These are phyloP conservation scores for Epinotia demarniana DNA, from an alignment of 2,888 invertebrate genomes.

Conservation along the genomic window DNA sequence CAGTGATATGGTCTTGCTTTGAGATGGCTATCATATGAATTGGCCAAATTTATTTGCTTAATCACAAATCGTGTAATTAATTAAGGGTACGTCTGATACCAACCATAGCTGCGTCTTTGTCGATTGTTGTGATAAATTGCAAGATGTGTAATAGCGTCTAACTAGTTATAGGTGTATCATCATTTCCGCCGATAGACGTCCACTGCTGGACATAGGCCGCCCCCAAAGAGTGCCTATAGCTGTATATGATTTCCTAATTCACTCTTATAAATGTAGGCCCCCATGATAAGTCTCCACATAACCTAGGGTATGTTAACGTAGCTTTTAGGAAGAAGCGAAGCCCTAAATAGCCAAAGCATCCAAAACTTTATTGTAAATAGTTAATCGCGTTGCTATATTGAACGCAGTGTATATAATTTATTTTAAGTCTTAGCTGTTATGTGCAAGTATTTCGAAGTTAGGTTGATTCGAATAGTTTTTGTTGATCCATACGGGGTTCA, in stretches of 20 bases:
- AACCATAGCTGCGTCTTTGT: no score
- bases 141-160: background rate
- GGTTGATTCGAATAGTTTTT: conserved; percentile 19
- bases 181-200: no score
- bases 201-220: no score
- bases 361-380: conserved; percentile 82
- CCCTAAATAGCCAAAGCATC: conserved; percentile 83
- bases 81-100: no score
- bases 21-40: no score
- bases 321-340: conserved; percentile 54
- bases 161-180: background rate
- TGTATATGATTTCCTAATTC: background rate
- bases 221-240: background rate
- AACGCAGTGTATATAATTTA: conserved; percentile 61
- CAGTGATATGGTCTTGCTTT: no score
- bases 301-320: conserved; percentile 55
- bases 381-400: conserved; percentile 58
- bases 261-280: background rate
- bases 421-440: conserved; percentile 43
- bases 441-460: conserved; percentile 36
- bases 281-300: conserved; percentile 55
- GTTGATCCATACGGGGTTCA: conserved; percentile 7
- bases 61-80: no score
- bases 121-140: no score
- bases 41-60: no score